These are phyloP conservation scores for Hydrotaea diabolus DNA, from an alignment of 2,888 invertebrate species.

Conservation along the genomic window DNA sequence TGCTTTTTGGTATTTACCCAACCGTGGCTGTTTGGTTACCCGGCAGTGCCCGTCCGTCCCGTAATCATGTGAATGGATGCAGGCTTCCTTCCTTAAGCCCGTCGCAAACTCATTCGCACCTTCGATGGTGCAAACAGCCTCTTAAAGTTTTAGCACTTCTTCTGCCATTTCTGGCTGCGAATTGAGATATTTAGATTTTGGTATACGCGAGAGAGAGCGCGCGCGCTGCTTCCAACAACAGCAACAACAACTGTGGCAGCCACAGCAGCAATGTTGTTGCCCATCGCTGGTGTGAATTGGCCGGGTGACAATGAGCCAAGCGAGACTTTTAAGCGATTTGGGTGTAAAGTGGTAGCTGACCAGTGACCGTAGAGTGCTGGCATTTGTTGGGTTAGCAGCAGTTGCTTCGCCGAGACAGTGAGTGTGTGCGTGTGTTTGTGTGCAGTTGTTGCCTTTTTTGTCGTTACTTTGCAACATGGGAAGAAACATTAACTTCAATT, in stretches of 20 bases:
- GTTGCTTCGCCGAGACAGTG: slow-evolving; percentile 42
- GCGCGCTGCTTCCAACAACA: background rate
- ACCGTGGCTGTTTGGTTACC: too few species aligned
- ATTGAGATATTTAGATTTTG: slow-evolving; percentile 81
- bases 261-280: background rate
- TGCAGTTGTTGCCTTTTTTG: slow-evolving; percentile 8
- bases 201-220: slow-evolving; percentile 65
- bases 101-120: slow-evolving; percentile 57
- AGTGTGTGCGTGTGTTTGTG: slow-evolving; percentile 48
- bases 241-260: slow-evolving; percentile 30
- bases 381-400: slow-evolving; percentile 17
- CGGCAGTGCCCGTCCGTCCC: slow-evolving; percentile 21
- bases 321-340: slow-evolving; percentile 42
- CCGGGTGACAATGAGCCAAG: slow-evolving; percentile 77
- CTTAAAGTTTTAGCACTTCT: slow-evolving; percentile 43
- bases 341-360: slow-evolving; percentile 41
- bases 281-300: slow-evolving; percentile 46
- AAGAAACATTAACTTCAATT: slow-evolving; percentile 76
- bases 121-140: slow-evolving; percentile 66
- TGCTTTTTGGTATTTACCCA: slow-evolving; percentile 31
- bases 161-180: slow-evolving; percentile 67
- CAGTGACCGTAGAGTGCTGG: too few species aligned
- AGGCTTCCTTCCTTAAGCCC: slow-evolving; percentile 40
- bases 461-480: slow-evolving; percentile 66
- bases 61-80: slow-evolving; percentile 33